Evolutionary conservation across 2,797 vertebrate genomes (phyloP).

Genomic region (Margarornis squamiger): DNA sequence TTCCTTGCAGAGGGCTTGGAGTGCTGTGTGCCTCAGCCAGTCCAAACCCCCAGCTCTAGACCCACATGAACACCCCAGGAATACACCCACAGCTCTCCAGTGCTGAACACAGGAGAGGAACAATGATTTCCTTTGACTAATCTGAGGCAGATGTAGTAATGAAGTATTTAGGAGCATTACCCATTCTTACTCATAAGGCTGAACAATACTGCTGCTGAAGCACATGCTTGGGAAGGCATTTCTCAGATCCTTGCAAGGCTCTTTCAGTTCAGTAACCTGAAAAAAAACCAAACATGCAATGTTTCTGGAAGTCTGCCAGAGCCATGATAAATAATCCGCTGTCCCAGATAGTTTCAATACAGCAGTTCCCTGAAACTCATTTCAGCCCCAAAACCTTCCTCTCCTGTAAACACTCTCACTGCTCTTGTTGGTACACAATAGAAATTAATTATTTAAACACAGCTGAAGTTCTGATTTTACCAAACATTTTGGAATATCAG

Average conservation of each 20-base stretch:
- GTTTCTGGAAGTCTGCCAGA: neutral
- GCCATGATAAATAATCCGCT: constrained; percentile 42
- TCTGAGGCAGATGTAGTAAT: neutral
- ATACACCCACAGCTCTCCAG: neutral
- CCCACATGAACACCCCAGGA: neutral
- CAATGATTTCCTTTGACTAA: neutral
- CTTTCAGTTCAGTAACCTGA: constrained; percentile 6
- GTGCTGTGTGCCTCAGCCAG: neutral
- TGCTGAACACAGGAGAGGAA: neutral
- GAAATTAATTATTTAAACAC: constrained; percentile 19
- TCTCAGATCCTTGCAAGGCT: neutral
- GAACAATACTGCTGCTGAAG: neutral
- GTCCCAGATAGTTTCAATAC: neutral
- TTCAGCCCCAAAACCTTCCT: neutral
- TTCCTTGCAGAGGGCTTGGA: neutral
- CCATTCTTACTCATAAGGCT: neutral
- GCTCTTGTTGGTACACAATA: neutral
- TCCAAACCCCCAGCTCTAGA: neutral
- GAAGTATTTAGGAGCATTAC: neutral
- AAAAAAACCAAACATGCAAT: neutral
- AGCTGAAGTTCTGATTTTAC: neutral
- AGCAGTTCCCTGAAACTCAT: constrained; percentile 19
- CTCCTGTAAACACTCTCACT: constrained; percentile 1
- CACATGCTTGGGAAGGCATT: neutral
- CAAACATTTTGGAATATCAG: neutral